Base-by-base conservation (phyloP, 2,888 invertebrate genomes). In the Leucophora obtusa region DNA sequence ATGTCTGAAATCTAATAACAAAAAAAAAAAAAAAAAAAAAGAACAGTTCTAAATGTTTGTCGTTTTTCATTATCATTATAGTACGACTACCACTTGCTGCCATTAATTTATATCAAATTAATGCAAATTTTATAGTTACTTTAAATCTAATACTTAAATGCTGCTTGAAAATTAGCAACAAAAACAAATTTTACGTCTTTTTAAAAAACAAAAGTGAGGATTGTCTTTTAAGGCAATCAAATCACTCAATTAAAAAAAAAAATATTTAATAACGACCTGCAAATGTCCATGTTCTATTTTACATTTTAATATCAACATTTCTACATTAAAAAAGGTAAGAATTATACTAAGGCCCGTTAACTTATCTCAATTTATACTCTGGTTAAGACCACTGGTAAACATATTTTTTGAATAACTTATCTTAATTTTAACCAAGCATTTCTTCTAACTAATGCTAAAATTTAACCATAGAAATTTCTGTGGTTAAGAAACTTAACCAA, bases 51-150 rank as follows among this genome's bases (percentile, higher is more conserved):
- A 68, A 43, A 56, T 43, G 24, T 62, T 63, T 71, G 24, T 11
- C 18, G 14, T 60, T 66, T 70, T 66, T 35, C 70, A 70, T 70
- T 56, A 54, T 2, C 54, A 24, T 33, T 15, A n/a, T 47, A 56
- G 62, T 62, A 11, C 10, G 18, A 47, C 1, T 35, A 56, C 50
- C 18, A 18, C 50, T 14, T n/a, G 15, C 18, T 54, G 47, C 51
- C 28, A 47, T 38, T 72, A 59, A 66, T 66, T 47, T 47, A 43
- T 21, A 60, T 50, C 21, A 62, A 73, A 81, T 77, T 65, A 81
- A 77, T 81, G 81, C 60, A 81, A 81, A 81, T 81, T 77, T 69
- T 81, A 17, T 60, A 73, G 47, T 81, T 60, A 66, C 70, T 60
- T 66, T 58, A 21, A 21, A 21, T 28, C 4, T 73, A 79, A 71